These are phyloP conservation scores for Brachirus orientalis DNA, from an alignment of 2,113 vertebrate species.

Conservation along the genomic window DNA sequence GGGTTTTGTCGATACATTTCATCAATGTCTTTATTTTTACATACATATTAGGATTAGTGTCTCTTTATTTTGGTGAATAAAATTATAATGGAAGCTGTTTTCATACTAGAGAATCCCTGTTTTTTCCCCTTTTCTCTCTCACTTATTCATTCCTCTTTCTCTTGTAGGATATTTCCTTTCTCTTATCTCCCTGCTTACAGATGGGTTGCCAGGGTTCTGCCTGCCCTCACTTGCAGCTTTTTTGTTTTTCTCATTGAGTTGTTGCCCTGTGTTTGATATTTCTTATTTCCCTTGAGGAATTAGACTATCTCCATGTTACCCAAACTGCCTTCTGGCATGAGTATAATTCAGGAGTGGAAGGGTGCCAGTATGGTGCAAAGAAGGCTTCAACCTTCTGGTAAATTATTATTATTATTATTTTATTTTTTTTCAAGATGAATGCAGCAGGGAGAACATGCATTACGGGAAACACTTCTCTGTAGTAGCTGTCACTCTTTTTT, in stretches of 20 bases:
- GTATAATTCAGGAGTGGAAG: conserved; percentile 13
- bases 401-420: background rate
- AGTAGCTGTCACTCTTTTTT: background rate
- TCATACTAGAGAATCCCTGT: background rate
- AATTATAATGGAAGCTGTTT: conserved; percentile 10
- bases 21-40: too few species aligned
- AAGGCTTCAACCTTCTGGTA: conserved; percentile 1
- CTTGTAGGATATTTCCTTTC: background rate
- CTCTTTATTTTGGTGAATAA: too few species aligned
- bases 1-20: background rate
- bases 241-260: background rate
- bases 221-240: background rate
- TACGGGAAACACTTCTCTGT: background rate
- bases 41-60: background rate
- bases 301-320: too few species aligned
- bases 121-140: background rate
- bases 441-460: background rate
- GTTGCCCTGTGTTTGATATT: conserved; percentile 3
- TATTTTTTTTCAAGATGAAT: background rate
- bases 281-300: too few species aligned
- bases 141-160: background rate
- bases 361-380: conserved; percentile 17
- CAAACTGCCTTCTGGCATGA: conserved; percentile 15
- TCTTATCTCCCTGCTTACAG: conserved; percentile 32
- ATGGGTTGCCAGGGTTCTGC: conserved; percentile 21